Percentiles rank a stretch among this genome's conserved stretches.
Evolutionary conservation across 2,888 invertebrate species (phyloP).

Genomic region (Choreutis nemorana): DNA sequence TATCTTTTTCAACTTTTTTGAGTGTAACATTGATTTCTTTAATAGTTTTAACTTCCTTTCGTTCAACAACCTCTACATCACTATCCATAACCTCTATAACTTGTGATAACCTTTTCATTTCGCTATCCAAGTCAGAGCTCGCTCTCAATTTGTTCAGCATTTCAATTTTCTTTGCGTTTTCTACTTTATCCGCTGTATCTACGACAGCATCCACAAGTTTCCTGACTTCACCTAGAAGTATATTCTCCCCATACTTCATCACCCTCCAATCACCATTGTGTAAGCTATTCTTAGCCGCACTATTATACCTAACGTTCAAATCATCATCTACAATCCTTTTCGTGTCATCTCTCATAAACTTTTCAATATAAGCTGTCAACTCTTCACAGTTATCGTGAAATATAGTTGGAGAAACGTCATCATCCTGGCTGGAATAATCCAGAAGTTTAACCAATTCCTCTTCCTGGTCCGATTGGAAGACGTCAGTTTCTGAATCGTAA

Average conservation of each 20-base stretch:
- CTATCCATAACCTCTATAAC: constrained; percentile 49
- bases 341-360: constrained; percentile 26
- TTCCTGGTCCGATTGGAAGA: constrained; percentile 81
- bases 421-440: constrained; percentile 73
- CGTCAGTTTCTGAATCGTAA: constrained; percentile 75
- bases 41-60: constrained; percentile 20
- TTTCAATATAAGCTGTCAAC: constrained; percentile 45
- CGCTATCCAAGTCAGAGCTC: constrained; percentile 42
- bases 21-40: too few species aligned
- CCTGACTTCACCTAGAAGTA: constrained; percentile 49
- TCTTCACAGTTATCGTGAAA: constrained; percentile 57
- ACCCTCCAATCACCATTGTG: constrained; percentile 59
- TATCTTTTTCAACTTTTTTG: constrained; percentile 23
- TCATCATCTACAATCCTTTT: constrained; percentile 28
- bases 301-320: constrained; percentile 42
- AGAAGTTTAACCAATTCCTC: constrained; percentile 78
- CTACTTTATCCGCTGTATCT: constrained; percentile 29
- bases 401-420: constrained; percentile 58
- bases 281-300: constrained; percentile 43
- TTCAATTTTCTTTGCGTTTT: constrained; percentile 32
- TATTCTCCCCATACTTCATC: constrained; percentile 55
- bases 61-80: constrained; percentile 23
- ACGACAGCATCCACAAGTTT: constrained; percentile 41
- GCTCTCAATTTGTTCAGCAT: constrained; percentile 29
- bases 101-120: constrained; percentile 53